phyloP scores from a whole-genome alignment of 92 coral and sea anemone genomes.

The Montipora capitata region DNA sequence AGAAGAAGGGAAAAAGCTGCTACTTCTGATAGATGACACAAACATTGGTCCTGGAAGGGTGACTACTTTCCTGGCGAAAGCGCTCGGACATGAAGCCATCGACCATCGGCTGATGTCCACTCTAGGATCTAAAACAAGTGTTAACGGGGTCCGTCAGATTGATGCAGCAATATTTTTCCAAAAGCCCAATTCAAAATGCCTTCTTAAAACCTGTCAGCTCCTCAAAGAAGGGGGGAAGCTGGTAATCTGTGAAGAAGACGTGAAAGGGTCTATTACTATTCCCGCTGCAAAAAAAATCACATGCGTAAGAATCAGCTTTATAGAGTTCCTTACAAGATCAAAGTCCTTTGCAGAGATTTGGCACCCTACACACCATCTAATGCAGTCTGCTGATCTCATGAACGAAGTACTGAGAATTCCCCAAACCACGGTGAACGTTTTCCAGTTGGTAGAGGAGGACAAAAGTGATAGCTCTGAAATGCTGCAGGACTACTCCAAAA shows the following conservation, averaged over 20 bases:
- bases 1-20: constrained; percentile 5
- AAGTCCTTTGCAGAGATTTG: constrained; percentile 45
- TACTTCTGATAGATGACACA: constrained; percentile 43
- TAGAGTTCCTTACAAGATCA: constrained; percentile 44
- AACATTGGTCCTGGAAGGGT: constrained; percentile 48
- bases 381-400: constrained; percentile 47
- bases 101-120: neutral
- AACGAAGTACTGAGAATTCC: constrained; percentile 31
- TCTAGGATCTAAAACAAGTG: neutral
- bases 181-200: constrained; percentile 37
- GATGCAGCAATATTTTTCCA: constrained; percentile 68
- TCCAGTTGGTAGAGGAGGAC: constrained; percentile 22
- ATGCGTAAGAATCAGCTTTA: constrained; percentile 51
- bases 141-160: neutral
- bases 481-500: neutral
- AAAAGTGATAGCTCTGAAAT: neutral
- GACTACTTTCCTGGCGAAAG: constrained; percentile 42
- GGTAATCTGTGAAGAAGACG: constrained; percentile 40
- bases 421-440: constrained; percentile 53
- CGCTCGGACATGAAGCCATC: constrained; percentile 39
- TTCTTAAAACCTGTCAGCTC: constrained; percentile 42
- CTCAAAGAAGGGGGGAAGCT: constrained; percentile 71
- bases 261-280: constrained; percentile 35
- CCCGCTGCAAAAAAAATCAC: constrained; percentile 49
- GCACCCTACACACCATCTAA: constrained; percentile 33